Evolutionary conservation across 2,797 vertebrate genomes (phyloP), one percentile per base, ranked within the genome.

Genomic region (Sebastes itinus): DNA sequence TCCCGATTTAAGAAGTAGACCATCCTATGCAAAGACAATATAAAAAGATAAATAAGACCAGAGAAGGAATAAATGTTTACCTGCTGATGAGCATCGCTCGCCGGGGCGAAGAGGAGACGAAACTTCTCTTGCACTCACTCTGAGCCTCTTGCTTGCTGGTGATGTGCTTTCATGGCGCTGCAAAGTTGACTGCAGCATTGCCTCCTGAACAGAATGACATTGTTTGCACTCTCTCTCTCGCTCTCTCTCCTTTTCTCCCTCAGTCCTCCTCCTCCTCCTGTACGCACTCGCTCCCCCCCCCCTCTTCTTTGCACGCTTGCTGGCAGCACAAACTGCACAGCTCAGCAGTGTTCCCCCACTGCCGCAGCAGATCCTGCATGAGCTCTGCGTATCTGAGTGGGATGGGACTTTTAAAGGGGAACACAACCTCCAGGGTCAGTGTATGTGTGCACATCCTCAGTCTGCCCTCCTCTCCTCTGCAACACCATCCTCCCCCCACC

Each of bases 361-460:
- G 96, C 96, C 95, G 95, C 95, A 96, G 94, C 95, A 94, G 93
- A 93, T 94, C 93, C 95, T 95, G 94, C 95, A 96, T 94, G 94
- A 96, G 95, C 95, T 95, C 95, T 96, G 96, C 95, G 95, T 96
- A 95, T 96, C 94, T 87, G 95, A 94, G 96, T 95, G 96, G 95
- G 96, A 95, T 92, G 93, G 95, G 95, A 95, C 96, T 97, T 96
- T 97, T 97, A 97, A 97, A 97, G 96, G 96, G 96, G 95, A 97
- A 96, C 75, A 92, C 95, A 96, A 94, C 96, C 95, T 96, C 95
- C 87, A 94, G 94, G 95, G 95, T 95, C 95, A 95, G 93, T 82
- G 89, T 92, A 84, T 92, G 86, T 84, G 83, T 84, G 87, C 87
- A 92, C 86, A 89, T 91, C 90, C 87, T 91, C 86, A 69, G 89